Evolutionary conservation across 1,140 invertebrate species (phyloP).

Genomic region (Atopsyche davidsoni): DNA sequence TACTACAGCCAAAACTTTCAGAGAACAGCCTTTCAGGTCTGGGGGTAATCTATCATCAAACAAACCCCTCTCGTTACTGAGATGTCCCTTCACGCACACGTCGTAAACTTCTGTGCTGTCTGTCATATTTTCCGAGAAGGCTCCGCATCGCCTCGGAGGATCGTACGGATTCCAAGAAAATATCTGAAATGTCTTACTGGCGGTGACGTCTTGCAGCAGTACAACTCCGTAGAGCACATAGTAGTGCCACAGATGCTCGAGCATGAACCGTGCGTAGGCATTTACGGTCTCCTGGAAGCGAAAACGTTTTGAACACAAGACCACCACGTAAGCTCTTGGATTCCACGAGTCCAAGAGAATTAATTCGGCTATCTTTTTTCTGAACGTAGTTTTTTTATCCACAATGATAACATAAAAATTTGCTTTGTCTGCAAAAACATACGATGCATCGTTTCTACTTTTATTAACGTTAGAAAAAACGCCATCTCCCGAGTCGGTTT

Average conservation of each 20-base stretch:
- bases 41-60: conserved; percentile 35
- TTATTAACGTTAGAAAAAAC: neutral
- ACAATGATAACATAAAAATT: conserved; percentile 38
- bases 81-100: conserved; percentile 32
- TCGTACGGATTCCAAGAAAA: conserved; percentile 40
- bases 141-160: conserved; percentile 40
- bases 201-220: conserved; percentile 30
- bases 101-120: conserved; percentile 33
- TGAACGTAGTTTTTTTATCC: conserved; percentile 34
- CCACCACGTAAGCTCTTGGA: conserved; percentile 36
- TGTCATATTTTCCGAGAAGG: conserved; percentile 35
- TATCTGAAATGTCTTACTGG: conserved; percentile 32
- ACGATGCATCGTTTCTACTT: neutral
- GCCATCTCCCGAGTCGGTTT: neutral
- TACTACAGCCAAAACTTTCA: conserved; percentile 36
- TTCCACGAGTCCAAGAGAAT: conserved; percentile 37
- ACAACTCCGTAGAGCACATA: conserved; percentile 37
- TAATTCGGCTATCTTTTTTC: conserved; percentile 31
- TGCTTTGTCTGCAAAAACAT: conserved; percentile 28
- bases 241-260: conserved; percentile 35
- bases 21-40: conserved; percentile 35
- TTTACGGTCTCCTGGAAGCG: conserved; percentile 18
- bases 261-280: conserved; percentile 32
- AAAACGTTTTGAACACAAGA: conserved; percentile 32
- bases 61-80: conserved; percentile 29